Base-by-base conservation (phyloP, 2,113 vertebrate genomes). In the Gymnocephalus cernua region DNA sequence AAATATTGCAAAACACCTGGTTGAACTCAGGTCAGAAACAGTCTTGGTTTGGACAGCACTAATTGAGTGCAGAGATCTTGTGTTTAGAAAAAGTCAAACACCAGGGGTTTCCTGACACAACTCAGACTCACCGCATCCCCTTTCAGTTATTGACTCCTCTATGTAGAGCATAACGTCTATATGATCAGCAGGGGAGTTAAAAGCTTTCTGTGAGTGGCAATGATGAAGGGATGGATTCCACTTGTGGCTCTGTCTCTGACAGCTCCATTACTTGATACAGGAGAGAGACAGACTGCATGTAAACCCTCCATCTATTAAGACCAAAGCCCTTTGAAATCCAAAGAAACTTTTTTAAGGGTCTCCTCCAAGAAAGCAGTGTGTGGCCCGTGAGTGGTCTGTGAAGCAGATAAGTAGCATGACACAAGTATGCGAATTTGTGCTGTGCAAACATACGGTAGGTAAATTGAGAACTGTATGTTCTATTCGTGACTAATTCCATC, bases 191-290 rank as follows among this genome's bases (percentile, higher is more conserved):
- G 27, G 65, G 50, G 77, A 76, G 58, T 88, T 85, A 88, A 89
- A 93, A 85, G 91, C 89, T 88, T 89, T 93, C 44, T 79, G 57
- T 74, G 77, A 88, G 86, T 80, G 79, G 80, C 27, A 32, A 69
- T 63, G 58, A 65, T 82, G 73, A 85, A 82, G 62, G 67, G 78
- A 89, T 64, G 67, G 89, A 82, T 80, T 87, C 73, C 71, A 73
- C 50, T 82, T 67, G 65, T 59, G 79, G 84, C 51, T 71, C 64
- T 14, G 45, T 29, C 74, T 90, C 87, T 88, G 85, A 89, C 87
- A 84, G 88, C 83, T 86, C 68, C 82, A 84, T 81, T 88, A 87
- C 67, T 81, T 47, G 51, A 81, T 41, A 62, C 44, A 77, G 58
- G 19, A 71, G 69, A 81, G 48, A 69, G 32, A 41, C 62, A 66